These are phyloP conservation scores for Dromococcyx pavoninus DNA, from an alignment of 2,797 vertebrate species.

Conservation along the genomic window DNA sequence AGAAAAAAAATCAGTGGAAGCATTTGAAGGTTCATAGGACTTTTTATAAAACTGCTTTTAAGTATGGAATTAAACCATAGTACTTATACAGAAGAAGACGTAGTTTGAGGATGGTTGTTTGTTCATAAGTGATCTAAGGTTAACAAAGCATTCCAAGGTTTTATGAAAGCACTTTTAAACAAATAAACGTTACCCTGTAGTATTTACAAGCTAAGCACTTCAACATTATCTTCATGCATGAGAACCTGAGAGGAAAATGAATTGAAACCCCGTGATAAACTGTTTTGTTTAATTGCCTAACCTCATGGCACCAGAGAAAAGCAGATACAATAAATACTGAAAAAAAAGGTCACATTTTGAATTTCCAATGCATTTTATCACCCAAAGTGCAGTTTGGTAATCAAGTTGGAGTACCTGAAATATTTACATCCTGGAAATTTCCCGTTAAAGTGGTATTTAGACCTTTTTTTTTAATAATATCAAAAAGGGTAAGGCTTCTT, in stretches of 20 bases:
- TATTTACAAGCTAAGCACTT: slow-evolving; percentile 50
- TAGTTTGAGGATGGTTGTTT: slow-evolving; percentile 21
- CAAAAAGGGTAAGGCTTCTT: neutral
- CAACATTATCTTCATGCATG: slow-evolving; percentile 26
- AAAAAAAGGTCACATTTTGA: neutral
- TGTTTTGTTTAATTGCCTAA: slow-evolving; percentile 21
- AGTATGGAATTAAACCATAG: neutral
- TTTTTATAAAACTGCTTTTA: slow-evolving; percentile 20
- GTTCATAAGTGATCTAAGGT: slow-evolving; percentile 32
- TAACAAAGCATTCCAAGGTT: slow-evolving; percentile 60
- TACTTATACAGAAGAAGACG: neutral
- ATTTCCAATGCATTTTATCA: neutral
- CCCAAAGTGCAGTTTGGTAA: neutral
- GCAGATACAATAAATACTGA: neutral
- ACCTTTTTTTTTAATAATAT: neutral
- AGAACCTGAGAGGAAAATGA: slow-evolving; percentile 36
- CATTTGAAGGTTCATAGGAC: neutral
- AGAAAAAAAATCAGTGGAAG: slow-evolving; percentile 6
- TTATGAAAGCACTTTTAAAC: slow-evolving; percentile 56
- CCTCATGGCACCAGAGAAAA: neutral
- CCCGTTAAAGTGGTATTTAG: neutral
- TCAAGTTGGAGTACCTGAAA: neutral
- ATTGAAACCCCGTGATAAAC: slow-evolving; percentile 12
- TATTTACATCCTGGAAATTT: neutral
- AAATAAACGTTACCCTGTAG: slow-evolving; percentile 49